Percentiles rank a stretch among this genome's conserved stretches.
Conservation (phyloP, 35 echinoderm and acorn worm genomes). For the Strongylocentrotus purpuratus region DNA sequence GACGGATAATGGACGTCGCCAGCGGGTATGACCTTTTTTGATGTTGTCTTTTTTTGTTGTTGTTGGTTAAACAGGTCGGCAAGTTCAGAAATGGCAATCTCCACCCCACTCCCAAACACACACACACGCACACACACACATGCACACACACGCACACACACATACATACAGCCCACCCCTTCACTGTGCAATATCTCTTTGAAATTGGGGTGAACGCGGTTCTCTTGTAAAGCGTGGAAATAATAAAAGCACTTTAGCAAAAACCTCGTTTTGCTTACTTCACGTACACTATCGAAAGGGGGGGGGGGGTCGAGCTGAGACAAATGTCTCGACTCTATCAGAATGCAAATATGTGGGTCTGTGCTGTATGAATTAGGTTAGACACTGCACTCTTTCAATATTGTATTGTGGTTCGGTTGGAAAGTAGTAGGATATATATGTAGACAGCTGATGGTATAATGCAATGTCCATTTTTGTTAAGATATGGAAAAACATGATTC, state of each 20-base stretch:
- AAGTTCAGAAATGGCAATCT: too few species aligned
- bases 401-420: background rate
- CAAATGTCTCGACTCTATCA: background rate
- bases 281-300: background rate
- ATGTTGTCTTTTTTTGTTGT: too few species aligned
- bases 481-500: background rate
- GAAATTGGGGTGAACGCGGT: background rate
- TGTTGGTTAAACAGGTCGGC: too few species aligned
- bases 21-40: too few species aligned
- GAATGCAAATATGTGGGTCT: conserved; percentile 11
- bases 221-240: background rate
- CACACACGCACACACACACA: background rate
- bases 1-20: too few species aligned
- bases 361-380: conserved; percentile 4
- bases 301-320: background rate
- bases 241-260: background rate
- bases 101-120: too few species aligned
- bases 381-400: background rate
- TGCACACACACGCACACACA: background rate
- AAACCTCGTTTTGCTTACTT: background rate
- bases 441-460: background rate
- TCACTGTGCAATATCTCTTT: background rate
- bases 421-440: background rate
- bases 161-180: background rate
- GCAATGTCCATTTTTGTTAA: background rate